Conservation (phyloP, 2,888 invertebrate species). For the Dinocampus coccinellae region DNA sequence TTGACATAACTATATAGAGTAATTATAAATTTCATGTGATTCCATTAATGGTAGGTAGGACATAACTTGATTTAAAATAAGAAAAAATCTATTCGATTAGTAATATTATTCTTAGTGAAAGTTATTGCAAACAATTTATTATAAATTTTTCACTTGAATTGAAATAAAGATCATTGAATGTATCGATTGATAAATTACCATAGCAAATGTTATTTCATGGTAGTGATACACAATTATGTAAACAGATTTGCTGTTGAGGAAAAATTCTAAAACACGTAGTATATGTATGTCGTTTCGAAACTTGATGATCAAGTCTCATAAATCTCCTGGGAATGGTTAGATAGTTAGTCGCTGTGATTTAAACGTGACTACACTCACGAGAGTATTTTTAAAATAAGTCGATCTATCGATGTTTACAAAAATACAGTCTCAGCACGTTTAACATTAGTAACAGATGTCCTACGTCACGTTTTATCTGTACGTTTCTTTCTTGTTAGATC, state of each 20-base stretch:
- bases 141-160: background rate
- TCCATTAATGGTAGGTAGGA: too few species aligned
- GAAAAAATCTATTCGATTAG: too few species aligned
- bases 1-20: slow-evolving; percentile 2
- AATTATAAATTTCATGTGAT: too few species aligned
- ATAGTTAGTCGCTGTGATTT: slow-evolving; percentile 19
- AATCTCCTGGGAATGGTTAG: slow-evolving; percentile 1
- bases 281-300: background rate
- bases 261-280: background rate
- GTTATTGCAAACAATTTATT: too few species aligned
- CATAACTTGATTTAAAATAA: too few species aligned
- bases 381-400: background rate
- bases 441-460: background rate
- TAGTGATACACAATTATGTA: background rate
- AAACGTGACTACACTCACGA: slow-evolving; percentile 3
- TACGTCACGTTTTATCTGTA: slow-evolving; percentile 9
- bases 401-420: slow-evolving; percentile 3
- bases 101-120: too few species aligned
- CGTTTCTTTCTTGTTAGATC: background rate
- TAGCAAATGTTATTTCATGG: background rate
- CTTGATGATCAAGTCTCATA: background rate
- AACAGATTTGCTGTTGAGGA: background rate
- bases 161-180: background rate
- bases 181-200: background rate
- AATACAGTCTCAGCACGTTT: slow-evolving; percentile 16